Conservation (phyloP, 2,888 invertebrate genomes). For the Erebia palarica region DNA sequence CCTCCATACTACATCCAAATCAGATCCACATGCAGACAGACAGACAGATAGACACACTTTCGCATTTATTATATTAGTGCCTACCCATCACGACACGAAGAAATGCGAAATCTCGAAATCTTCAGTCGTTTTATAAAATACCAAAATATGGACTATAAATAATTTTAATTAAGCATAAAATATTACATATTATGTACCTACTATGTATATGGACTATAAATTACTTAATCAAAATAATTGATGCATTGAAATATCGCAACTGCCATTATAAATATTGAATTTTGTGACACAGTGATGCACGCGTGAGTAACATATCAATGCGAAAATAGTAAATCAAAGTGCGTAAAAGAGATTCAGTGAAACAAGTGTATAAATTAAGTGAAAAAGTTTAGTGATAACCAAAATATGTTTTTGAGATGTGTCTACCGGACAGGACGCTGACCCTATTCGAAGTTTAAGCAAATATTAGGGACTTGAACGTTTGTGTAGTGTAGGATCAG, state of each 20-base stretch:
- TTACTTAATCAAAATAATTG: too few relatives aligned
- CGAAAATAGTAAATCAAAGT: background rate
- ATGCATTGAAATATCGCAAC: slow-evolving; percentile 56
- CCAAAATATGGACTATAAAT: too few relatives aligned
- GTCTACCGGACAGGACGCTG: slow-evolving; percentile 77
- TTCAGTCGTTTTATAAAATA: too few relatives aligned
- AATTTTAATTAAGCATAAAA: too few relatives aligned
- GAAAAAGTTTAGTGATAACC: slow-evolving; percentile 47
- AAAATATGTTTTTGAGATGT: slow-evolving; percentile 65
- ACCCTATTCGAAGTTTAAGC: slow-evolving; percentile 56
- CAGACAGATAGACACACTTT: too few relatives aligned
- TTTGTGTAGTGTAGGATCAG: slow-evolving; percentile 1
- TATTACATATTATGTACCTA: too few relatives aligned
- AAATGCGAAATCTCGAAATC: too few relatives aligned
- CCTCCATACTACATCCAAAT: too few relatives aligned
- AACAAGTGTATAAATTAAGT: slow-evolving; percentile 45
- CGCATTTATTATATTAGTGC: too few relatives aligned
- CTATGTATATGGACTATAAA: too few relatives aligned
- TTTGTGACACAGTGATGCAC: slow-evolving; percentile 29
- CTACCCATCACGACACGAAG: too few relatives aligned
- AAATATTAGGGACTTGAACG: slow-evolving; percentile 49
- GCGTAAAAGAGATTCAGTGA: slow-evolving; percentile 38
- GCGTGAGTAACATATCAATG: background rate
- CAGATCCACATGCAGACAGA: too few relatives aligned
- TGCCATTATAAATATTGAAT: slow-evolving; percentile 29